These are phyloP conservation scores for Sesia bembeciformis DNA, from an alignment of 2,888 invertebrate genomes.

Conservation along the genomic window DNA sequence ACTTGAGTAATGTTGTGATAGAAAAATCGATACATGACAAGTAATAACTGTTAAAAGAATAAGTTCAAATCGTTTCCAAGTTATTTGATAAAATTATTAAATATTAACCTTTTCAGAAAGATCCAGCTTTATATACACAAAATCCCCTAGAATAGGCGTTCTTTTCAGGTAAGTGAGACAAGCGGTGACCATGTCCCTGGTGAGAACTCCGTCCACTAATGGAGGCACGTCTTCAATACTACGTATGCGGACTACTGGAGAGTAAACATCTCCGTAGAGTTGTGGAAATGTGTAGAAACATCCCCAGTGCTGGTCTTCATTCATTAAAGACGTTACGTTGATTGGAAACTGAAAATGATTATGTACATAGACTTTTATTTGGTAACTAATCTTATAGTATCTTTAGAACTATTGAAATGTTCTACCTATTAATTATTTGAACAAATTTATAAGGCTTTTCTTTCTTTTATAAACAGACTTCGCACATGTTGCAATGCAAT, in stretches of 20 bases:
- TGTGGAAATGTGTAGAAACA: constrained; percentile 60
- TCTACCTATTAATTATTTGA: no score
- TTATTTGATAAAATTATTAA: no score
- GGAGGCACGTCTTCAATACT: constrained; percentile 34
- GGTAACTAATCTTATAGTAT: no score
- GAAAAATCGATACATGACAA: neutral
- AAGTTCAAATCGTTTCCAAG: neutral
- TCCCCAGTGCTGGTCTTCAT: constrained; percentile 57
- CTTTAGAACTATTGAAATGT: no score
- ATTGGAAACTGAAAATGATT: constrained; percentile 36
- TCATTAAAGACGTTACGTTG: constrained; percentile 43
- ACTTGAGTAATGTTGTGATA: no score
- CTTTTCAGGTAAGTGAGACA: constrained; percentile 68
- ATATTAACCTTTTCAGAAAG: constrained; percentile 45
- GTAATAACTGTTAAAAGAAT: neutral
- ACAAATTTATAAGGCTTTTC: no score
- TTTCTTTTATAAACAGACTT: no score
- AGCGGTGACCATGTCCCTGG: constrained; percentile 65
- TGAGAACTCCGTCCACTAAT: constrained; percentile 59
- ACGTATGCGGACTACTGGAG: constrained; percentile 40
- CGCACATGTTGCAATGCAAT: no score
- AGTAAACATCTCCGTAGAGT: constrained; percentile 43
- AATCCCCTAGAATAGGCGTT: constrained; percentile 68
- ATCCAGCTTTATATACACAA: constrained; percentile 71
- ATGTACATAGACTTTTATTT: no score